Evolutionary conservation across 2,797 vertebrate genomes (phyloP).

Genomic region (Argentina silus): DNA sequence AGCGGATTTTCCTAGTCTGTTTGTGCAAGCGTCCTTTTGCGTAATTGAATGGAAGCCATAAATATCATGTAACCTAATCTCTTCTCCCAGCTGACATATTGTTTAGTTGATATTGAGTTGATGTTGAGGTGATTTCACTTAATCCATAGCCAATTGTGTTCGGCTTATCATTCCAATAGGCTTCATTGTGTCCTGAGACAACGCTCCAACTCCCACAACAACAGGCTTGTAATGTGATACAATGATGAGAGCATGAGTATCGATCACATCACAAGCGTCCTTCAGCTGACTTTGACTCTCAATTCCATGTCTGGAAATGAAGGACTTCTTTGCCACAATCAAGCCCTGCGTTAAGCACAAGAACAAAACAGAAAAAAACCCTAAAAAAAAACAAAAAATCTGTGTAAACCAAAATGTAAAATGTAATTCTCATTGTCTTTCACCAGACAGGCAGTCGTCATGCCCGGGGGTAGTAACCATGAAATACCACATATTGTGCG

Average conservation of each 20-base stretch:
- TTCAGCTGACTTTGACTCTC: constrained; percentile 29
- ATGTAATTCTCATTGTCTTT: constrained; percentile 29
- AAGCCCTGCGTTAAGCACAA: neutral
- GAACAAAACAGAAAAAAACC: constrained; percentile 14
- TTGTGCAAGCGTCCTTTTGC: constrained; percentile 19
- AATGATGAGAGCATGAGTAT: constrained; percentile 19
- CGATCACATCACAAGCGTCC: constrained; percentile 32
- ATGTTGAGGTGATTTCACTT: constrained; percentile 44
- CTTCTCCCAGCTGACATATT: constrained; percentile 32
- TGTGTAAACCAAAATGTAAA: neutral
- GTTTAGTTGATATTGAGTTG: constrained; percentile 42
- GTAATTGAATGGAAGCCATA: constrained; percentile 33
- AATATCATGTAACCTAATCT: constrained; percentile 37
- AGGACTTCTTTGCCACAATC: neutral
- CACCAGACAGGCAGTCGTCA: constrained; percentile 40
- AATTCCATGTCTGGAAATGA: neutral
- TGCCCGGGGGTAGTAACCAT: constrained; percentile 53
- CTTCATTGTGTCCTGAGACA: constrained; percentile 15
- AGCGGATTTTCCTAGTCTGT: constrained; percentile 28
- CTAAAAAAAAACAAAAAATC: constrained; percentile 12
- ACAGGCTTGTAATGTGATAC: constrained; percentile 32
- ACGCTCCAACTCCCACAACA: constrained; percentile 27
- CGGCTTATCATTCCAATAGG: constrained; percentile 6
- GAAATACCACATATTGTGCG: constrained; percentile 54
- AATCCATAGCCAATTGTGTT: constrained; percentile 34